Evolutionary conservation across 1,140 invertebrate genomes (phyloP).

Genomic region (Zaprionus inermis): DNA sequence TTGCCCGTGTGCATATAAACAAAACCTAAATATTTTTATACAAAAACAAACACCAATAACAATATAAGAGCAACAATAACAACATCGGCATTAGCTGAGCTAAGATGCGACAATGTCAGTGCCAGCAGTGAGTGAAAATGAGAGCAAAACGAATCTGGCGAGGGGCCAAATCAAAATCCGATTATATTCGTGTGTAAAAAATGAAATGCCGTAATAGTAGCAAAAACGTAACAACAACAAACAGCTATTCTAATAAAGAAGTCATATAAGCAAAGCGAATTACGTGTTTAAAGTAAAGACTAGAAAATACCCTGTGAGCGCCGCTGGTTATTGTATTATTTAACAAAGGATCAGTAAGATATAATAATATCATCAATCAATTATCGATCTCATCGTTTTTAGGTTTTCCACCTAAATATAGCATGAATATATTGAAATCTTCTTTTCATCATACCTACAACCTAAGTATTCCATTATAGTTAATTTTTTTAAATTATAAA

Average conservation of each 20-base stretch:
- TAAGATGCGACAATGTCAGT: slow-evolving; percentile 70
- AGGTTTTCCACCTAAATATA: neutral
- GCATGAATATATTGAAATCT: neutral
- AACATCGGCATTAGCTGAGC: slow-evolving; percentile 14
- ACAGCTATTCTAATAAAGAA: slow-evolving; percentile 1
- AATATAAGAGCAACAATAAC: slow-evolving; percentile 20
- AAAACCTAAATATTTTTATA: slow-evolving; percentile 71
- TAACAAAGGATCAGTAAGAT: too few relatives aligned
- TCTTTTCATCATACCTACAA: neutral
- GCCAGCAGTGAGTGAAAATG: slow-evolving; percentile 66
- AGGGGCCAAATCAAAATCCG: slow-evolving; percentile 58
- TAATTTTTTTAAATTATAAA: neutral
- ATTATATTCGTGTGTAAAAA: slow-evolving; percentile 50
- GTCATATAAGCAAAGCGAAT: neutral
- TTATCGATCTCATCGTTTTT: neutral
- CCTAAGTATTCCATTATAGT: neutral
- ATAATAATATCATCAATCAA: neutral
- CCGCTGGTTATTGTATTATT: too few relatives aligned
- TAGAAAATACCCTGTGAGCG: neutral
- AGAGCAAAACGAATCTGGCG: slow-evolving; percentile 76
- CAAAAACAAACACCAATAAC: slow-evolving; percentile 18
- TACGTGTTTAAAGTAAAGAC: neutral
- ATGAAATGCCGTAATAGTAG: slow-evolving; percentile 25
- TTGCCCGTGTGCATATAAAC: slow-evolving; percentile 36
- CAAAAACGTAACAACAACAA: slow-evolving; percentile 7